A percentile compares a stretch with the other conserved stretches of the same genome.
phyloP scores from a whole-genome alignment of 2,797 vertebrate species.

The Tauraco hartlaubi region DNA sequence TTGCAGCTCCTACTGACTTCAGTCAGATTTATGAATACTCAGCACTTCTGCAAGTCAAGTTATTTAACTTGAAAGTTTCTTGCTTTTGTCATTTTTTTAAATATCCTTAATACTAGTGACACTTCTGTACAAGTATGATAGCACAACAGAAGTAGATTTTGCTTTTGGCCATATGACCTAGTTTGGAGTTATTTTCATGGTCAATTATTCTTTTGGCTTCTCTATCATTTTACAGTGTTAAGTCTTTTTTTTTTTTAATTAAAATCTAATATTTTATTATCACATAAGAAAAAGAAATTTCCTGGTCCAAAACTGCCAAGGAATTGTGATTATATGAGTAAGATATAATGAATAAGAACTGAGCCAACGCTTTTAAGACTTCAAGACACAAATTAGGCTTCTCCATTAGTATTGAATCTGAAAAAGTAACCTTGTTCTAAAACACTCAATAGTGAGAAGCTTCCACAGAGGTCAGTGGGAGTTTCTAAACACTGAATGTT shows the following conservation, averaged over 20 bases:
- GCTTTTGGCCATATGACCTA: conserved; percentile 47
- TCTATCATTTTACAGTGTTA: not conserved
- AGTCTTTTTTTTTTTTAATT: not conserved
- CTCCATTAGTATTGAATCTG: not conserved
- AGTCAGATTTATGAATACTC: not conserved
- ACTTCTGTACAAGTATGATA: not conserved
- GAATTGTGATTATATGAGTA: not conserved
- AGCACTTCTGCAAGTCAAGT: not conserved
- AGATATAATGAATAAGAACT: not conserved
- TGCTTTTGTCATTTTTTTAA: not conserved
- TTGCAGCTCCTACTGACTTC: not conserved
- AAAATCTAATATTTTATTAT: not conserved
- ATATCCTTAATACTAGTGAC: not conserved
- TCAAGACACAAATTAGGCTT: not conserved
- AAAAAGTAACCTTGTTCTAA: not conserved
- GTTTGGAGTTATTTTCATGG: conserved; percentile 31
- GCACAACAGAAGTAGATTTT: not conserved
- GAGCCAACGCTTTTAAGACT: not conserved
- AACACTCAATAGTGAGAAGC: not conserved
- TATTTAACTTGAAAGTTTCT: not conserved
- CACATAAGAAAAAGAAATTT: not conserved
- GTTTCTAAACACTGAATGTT: not conserved
- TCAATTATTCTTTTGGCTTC: conserved; percentile 5
- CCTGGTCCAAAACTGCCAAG: not conserved
- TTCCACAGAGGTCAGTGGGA: not conserved